Conservation (phyloP, 2,113 vertebrate species). For the Nannospalax galili region DNA sequence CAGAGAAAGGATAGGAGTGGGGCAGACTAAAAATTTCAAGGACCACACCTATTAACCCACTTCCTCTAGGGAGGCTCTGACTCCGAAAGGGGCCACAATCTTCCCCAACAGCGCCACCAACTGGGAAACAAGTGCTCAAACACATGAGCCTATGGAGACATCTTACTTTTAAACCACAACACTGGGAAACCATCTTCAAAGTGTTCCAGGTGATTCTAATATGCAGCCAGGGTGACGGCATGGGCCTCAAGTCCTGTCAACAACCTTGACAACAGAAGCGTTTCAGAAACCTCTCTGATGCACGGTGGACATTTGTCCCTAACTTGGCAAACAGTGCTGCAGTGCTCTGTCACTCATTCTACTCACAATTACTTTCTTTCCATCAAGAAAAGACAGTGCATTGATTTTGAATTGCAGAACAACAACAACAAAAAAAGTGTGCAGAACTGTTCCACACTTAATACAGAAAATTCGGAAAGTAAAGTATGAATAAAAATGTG, state of each 20-base stretch:
- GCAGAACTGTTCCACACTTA: neutral
- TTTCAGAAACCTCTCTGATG: neutral
- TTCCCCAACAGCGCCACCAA: neutral
- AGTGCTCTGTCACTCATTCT: neutral
- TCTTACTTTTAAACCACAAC: neutral
- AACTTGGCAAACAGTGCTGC: slow-evolving; percentile 22
- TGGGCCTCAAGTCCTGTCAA: neutral
- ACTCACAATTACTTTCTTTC: neutral
- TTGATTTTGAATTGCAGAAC: slow-evolving; percentile 15
- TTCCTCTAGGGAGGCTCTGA: neutral
- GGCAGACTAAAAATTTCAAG: neutral
- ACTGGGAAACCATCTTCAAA: neutral
- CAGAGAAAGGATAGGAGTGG: neutral
- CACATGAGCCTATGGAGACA: neutral
- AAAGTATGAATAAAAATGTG: slow-evolving; percentile 14
- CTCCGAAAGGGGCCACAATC: too few relatives aligned
- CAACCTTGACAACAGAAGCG: neutral
- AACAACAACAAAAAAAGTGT: slow-evolving; percentile 21
- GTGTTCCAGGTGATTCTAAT: neutral
- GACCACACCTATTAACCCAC: too few relatives aligned
- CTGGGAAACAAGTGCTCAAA: neutral
- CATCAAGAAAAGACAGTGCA: neutral
- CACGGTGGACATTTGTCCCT: neutral
- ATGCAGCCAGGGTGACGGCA: neutral
- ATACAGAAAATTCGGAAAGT: slow-evolving; percentile 39